These are phyloP conservation scores for Bursaphelenchus okinawaensis DNA, from an alignment of 2,888 invertebrate genomes.

Conservation along the genomic window DNA sequence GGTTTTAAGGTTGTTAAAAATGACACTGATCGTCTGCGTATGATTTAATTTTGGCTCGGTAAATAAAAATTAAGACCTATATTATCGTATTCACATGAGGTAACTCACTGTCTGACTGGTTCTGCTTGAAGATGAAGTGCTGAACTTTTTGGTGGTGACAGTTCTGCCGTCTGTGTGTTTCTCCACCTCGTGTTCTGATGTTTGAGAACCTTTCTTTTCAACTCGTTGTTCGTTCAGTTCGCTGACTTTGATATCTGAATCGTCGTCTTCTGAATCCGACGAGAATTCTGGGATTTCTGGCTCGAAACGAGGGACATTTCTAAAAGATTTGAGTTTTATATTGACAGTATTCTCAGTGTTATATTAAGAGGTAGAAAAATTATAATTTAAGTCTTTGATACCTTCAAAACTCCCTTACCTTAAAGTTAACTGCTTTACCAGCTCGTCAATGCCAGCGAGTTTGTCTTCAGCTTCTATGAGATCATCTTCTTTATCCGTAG, in stretches of 20 bases:
- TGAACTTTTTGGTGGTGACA: constrained; percentile 45
- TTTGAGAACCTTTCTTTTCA: constrained; percentile 48
- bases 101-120: constrained; percentile 44
- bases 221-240: constrained; percentile 48
- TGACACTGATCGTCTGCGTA: no score
- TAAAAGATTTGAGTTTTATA: constrained; percentile 23
- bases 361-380: neutral
- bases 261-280: constrained; percentile 40
- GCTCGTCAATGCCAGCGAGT: constrained; percentile 24
- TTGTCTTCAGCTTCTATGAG: neutral
- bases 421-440: constrained; percentile 40
- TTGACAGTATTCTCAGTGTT: neutral
- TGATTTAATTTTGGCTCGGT: no score
- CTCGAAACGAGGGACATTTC: constrained; percentile 47
- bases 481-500: constrained; percentile 9
- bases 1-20: no score
- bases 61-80: no score
- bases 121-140: constrained; percentile 45
- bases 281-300: constrained; percentile 43
- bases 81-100: no score
- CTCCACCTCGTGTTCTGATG: constrained; percentile 50
- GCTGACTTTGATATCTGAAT: constrained; percentile 46
- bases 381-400: no score
- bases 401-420: constrained; percentile 24
- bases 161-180: constrained; percentile 45